Conservation (phyloP, 2,888 invertebrate genomes). For the Hydrotaea diabolus region DNA sequence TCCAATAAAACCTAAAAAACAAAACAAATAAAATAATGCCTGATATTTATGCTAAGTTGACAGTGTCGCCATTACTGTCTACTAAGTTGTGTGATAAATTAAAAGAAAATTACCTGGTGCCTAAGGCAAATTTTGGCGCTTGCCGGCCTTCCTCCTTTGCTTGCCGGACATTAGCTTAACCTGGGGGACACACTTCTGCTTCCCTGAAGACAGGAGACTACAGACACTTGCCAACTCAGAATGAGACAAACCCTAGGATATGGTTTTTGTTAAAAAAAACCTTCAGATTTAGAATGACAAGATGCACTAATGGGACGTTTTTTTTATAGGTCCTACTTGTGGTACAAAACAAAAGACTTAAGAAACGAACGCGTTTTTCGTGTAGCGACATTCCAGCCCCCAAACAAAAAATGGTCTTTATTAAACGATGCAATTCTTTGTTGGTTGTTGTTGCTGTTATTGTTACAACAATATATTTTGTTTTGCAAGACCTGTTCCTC, state of each 20-base stretch:
- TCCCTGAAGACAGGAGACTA: neutral
- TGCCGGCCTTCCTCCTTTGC: neutral
- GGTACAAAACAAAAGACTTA: conserved; percentile 48
- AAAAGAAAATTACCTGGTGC: neutral
- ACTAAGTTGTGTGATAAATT: neutral
- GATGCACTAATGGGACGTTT: neutral
- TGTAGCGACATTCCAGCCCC: no score
- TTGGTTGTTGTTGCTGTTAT: no score
- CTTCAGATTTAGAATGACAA: neutral
- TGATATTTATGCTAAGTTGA: conserved; percentile 23
- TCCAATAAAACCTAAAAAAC: neutral
- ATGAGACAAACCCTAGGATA: neutral
- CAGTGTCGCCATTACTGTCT: conserved; percentile 14
- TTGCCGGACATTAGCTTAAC: neutral
- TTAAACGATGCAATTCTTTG: no score
- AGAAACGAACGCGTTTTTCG: conserved; percentile 41
- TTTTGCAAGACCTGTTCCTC: no score
- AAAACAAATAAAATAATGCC: neutral
- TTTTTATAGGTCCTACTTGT: neutral
- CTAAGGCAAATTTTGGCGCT: neutral
- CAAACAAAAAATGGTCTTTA: no score
- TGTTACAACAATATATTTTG: no score
- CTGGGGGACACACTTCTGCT: neutral
- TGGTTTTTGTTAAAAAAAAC: no score
- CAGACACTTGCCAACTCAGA: neutral